phyloP scores from a whole-genome alignment of 2,888 invertebrate species.

The Agapostemon virescens region DNA sequence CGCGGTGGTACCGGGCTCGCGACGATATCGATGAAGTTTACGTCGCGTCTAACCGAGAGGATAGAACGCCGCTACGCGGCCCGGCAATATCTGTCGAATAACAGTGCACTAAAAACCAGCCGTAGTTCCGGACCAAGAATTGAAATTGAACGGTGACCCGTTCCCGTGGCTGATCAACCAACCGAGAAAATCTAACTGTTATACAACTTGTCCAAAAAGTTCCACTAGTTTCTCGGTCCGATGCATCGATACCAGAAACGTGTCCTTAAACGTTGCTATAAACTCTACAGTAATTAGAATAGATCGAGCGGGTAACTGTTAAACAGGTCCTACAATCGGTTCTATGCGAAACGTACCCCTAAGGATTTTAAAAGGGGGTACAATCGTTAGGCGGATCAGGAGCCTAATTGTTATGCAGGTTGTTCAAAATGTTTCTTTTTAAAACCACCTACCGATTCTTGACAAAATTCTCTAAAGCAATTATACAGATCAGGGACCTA shows the following conservation, averaged over 20 bases:
- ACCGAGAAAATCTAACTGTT: not conserved
- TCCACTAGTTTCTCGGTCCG: not conserved
- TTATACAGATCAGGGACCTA: not conserved
- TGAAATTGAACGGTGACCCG: constrained; percentile 11
- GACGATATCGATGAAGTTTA: constrained; percentile 27
- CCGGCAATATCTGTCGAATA: constrained; percentile 10
- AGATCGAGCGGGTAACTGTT: no score
- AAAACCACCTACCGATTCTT: not conserved
- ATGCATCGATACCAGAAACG: not conserved
- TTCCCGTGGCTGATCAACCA: constrained; percentile 1
- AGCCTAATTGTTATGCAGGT: not conserved
- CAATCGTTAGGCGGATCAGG: no score
- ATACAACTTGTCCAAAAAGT: not conserved
- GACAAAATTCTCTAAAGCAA: not conserved
- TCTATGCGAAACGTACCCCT: no score
- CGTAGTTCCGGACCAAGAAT: not conserved
- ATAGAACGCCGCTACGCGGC: constrained; percentile 9
- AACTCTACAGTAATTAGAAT: not conserved
- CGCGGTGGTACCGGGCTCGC: constrained; percentile 9
- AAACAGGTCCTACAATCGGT: no score
- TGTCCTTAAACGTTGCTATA: not conserved
- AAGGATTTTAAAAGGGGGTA: no score
- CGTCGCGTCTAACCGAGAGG: constrained; percentile 2
- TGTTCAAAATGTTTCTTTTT: not conserved
- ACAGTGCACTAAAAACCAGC: constrained; percentile 16